Evolutionary conservation across 2,113 vertebrate genomes (phyloP).

Genomic region (Chinchilla lanigera): DNA sequence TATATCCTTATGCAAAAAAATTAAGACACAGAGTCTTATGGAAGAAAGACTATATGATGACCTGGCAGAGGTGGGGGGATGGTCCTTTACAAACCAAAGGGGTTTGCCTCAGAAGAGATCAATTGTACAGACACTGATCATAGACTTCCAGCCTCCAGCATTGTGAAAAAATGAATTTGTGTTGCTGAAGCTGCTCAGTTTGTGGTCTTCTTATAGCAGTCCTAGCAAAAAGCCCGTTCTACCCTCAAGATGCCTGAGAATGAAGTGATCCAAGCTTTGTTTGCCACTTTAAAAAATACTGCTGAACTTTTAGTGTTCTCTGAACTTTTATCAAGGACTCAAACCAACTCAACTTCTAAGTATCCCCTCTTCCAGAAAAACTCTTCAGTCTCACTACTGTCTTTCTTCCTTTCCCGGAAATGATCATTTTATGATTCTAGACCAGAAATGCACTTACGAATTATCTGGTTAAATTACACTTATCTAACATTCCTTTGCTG

Average conservation of each 20-base stretch:
- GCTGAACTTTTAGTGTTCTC: neutral
- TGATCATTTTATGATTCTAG: neutral
- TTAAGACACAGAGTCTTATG: too few species aligned
- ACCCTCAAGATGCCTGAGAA: neutral
- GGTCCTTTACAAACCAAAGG: too few species aligned
- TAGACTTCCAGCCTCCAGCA: neutral
- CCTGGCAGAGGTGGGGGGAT: too few species aligned
- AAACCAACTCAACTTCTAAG: neutral
- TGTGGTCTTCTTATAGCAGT: neutral
- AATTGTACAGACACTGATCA: too few species aligned
- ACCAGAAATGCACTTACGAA: neutral
- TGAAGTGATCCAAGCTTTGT: neutral
- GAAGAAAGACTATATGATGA: neutral
- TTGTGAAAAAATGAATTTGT: neutral
- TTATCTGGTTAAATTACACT: neutral
- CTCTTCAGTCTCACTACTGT: neutral
- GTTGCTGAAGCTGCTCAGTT: fast-evolving
- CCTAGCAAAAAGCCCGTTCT: neutral
- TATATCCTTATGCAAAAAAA: neutral
- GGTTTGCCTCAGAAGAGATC: too few species aligned
- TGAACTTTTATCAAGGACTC: neutral
- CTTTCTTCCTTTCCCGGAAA: neutral
- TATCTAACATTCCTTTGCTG: neutral
- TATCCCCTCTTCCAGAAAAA: neutral
- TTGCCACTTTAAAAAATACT: too few species aligned